Base-by-base conservation (phyloP, 2,888 invertebrate genomes). In the Campoletis raptor region DNA sequence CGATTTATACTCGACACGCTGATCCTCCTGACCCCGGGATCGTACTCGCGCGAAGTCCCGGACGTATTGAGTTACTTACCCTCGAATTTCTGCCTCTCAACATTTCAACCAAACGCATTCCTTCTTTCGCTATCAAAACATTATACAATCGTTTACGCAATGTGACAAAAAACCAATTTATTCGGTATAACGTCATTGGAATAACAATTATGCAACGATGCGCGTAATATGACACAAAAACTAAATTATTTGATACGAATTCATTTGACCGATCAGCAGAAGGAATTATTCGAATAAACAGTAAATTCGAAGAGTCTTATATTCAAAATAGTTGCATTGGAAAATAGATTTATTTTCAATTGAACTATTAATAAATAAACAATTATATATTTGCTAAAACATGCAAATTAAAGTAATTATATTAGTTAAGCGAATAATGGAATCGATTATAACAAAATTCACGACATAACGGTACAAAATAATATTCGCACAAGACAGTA, bases 1-100 rank as follows among this genome's bases (percentile, higher is more conserved):
- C 87, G 86, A 86, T 89, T 88, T 89, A 89, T 88, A 89, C 83
- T 67, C 88, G 88, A 88, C 89, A 86, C 86, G 89, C 81, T 89
- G 89, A 89, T 89, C 89, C 88, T 85, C 85, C 86, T 87, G 89
- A 89, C 87, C 89, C 86, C 88, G 83, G 86, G 85, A 80, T 79
- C 86, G 74, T 74, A 67, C 81, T 45, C 54, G 73, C 78, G 64
- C 64, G 69, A 78, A 81, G 81, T 84, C 84, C 86, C 81, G 78
- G 64, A 84, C 81, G 84, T 84, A 86, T 86, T 84, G 81, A 86
- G 81, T 84, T 86, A 84, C 86, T 82, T 76, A 77, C 86, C 86
- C 86, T 86, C 86, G 73, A 86, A 86, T 86, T 78, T 81, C 83
- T 78, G 74, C 81, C 83, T 77, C 70, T 77, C 81, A 45, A 69